A percentile compares a stretch with the other conserved stretches of the same genome.
These are phyloP conservation scores for Spilarctia lutea DNA, from an alignment of 2,888 invertebrate species.

Conservation along the genomic window DNA sequence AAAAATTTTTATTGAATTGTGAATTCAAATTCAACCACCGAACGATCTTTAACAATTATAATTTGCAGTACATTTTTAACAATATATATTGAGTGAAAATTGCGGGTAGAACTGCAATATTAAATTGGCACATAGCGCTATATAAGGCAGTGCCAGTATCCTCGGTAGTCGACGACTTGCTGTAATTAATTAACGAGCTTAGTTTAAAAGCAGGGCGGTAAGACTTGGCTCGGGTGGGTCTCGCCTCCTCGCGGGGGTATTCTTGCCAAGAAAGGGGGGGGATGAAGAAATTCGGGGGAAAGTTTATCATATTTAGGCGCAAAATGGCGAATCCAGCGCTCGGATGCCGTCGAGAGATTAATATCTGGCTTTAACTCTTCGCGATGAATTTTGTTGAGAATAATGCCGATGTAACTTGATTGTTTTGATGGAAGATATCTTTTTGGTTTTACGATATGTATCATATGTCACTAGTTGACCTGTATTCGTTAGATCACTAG, in stretches of 20 bases:
- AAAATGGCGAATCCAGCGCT: slow-evolving; percentile 86
- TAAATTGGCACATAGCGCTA: slow-evolving; percentile 83
- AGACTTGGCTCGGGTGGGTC: slow-evolving; percentile 77
- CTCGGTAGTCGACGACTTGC: slow-evolving; percentile 83
- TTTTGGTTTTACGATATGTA: slow-evolving; percentile 23
- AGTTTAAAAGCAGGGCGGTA: slow-evolving; percentile 87
- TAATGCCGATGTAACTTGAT: slow-evolving; percentile 78
- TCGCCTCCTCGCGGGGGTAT: slow-evolving; percentile 65
- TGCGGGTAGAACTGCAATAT: slow-evolving; percentile 69
- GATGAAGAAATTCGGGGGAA: slow-evolving; percentile 85
- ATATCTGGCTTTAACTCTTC: slow-evolving; percentile 85
- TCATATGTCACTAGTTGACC: not conserved
- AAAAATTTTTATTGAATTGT: not conserved
- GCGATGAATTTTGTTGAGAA: slow-evolving; percentile 83
- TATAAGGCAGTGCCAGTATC: slow-evolving; percentile 79
- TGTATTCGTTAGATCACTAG: not conserved
- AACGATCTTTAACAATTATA: not conserved
- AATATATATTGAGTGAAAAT: slow-evolving; percentile 42
- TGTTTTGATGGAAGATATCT: slow-evolving; percentile 65
- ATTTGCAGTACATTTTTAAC: slow-evolving; percentile 27
- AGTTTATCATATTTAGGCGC: slow-evolving; percentile 87
- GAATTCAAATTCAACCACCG: not conserved
- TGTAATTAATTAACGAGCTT: slow-evolving; percentile 88
- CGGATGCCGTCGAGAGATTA: slow-evolving; percentile 83
- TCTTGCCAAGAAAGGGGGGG: slow-evolving; percentile 74